Evolutionary conservation across 2,888 invertebrate species (phyloP), one percentile per base, ranked within the genome.

Genomic region (Lasioglossum malachurum): DNA sequence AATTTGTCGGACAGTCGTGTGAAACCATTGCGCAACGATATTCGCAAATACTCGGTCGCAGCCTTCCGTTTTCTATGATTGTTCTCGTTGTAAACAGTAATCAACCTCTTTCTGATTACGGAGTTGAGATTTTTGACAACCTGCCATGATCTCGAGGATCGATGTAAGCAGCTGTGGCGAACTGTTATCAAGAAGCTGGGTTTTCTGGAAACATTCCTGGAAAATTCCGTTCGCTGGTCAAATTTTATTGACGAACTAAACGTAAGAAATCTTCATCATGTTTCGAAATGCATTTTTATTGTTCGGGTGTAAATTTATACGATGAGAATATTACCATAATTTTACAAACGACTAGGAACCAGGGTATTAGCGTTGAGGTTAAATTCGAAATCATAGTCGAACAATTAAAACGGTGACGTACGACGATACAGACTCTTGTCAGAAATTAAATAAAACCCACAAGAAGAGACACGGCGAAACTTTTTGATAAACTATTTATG

Each of bases 51-150:
- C 67, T 4, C 16, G 44, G 44, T 64, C n/a, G 12, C 14, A 44
- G 41, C 4, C 19, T 35, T 23, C 10, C 19, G 38, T 73, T 46
- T 75, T 41, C 49, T 27, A 8, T 23, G 19, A n/a, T 16, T 16
- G 12, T 27, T 67, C n/a, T 10, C 14, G 23, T 7, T 7, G 60
- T 80, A 75, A 74, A 77, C 35, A 75, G 12, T 38, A 60, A 85
- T 86, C 85, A 80, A 38, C 12, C 27, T 10, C 44, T 31, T 10
- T 73, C 8, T 60, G 27, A 76, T 77, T 84, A 74, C 53, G 23
- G 46, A 49, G 44, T 53, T 19, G 73, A 27, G 73, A 27, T 23
- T 72, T 44, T 49, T 31, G 57, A 77, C 41, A 73, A 69, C 53
- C 23, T n/a, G 16, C 14, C n/a, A 44, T 46, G 67, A 74, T 46